A percentile compares a stretch with the other conserved stretches of the same genome.
Conservation (phyloP, 2,888 invertebrate species). For the Drosophila demipolita region DNA sequence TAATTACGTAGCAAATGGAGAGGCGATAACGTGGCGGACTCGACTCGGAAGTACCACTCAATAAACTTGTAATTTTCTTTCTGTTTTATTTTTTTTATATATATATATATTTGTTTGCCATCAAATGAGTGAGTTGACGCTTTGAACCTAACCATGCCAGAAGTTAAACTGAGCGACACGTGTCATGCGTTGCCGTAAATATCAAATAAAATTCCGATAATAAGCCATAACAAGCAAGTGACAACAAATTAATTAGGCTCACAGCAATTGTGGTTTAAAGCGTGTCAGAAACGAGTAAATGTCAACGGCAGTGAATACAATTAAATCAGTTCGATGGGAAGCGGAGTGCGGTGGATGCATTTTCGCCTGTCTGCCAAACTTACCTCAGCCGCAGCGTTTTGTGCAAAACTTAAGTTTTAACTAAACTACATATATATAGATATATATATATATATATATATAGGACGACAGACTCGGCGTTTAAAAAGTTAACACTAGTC, state of each 20-base stretch:
- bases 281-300: constrained; percentile 34
- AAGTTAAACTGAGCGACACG: background rate
- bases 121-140: background rate
- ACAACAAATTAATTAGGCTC: constrained; percentile 59
- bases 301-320: constrained; percentile 41
- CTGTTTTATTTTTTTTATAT: background rate
- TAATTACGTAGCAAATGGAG: constrained; percentile 49
- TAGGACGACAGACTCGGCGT: constrained; percentile 37
- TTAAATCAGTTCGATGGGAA: constrained; percentile 16
- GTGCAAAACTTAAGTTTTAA: constrained; percentile 51
- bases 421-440: background rate
- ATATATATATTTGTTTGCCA: background rate
- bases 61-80: background rate
- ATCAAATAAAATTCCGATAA: constrained; percentile 32
- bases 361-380: constrained; percentile 32
- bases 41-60: constrained; percentile 8
- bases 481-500: constrained; percentile 79
- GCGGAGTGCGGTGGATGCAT: background rate
- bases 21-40: background rate
- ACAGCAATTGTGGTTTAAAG: constrained; percentile 44
- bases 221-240: constrained; percentile 49
- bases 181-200: constrained; percentile 1
- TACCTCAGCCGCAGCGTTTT: constrained; percentile 41
- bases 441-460: background rate
- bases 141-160: background rate